Percentiles rank a stretch among this genome's conserved stretches.
Conservation (phyloP, 2,113 vertebrate genomes). For the Eupsittula cactorum region DNA sequence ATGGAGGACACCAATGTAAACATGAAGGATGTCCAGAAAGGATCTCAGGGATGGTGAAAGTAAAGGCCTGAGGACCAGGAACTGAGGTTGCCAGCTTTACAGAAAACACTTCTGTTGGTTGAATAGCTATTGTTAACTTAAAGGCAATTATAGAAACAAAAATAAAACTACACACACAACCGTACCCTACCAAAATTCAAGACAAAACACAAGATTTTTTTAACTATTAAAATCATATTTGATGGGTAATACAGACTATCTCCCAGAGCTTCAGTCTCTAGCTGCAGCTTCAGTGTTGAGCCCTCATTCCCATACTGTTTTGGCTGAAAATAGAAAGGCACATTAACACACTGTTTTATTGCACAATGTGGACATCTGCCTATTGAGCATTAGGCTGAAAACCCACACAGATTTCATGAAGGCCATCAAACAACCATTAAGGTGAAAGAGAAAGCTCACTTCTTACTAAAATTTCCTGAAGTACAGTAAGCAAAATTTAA, state of each 20-base stretch:
- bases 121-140: not conserved
- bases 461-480: not conserved
- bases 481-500: not conserved
- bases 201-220: not conserved
- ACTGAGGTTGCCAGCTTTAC: not conserved
- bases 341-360: not conserved
- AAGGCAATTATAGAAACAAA: not conserved
- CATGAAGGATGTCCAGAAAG: not conserved
- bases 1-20: not conserved
- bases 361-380: not conserved
- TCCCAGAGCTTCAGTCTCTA: not conserved
- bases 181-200: not conserved
- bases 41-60: not conserved
- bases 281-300: not conserved
- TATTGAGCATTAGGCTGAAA: not conserved
- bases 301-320: not conserved
- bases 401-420: not conserved
- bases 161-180: not conserved
- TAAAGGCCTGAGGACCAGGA: not conserved
- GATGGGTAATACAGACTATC: not conserved
- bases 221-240: not conserved
- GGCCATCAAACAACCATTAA: not conserved
- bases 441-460: not conserved
- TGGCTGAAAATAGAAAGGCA: not conserved
- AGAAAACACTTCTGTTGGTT: not conserved